Conservation (phyloP, 2,797 vertebrate genomes). For the Propithecus perrieri region DNA sequence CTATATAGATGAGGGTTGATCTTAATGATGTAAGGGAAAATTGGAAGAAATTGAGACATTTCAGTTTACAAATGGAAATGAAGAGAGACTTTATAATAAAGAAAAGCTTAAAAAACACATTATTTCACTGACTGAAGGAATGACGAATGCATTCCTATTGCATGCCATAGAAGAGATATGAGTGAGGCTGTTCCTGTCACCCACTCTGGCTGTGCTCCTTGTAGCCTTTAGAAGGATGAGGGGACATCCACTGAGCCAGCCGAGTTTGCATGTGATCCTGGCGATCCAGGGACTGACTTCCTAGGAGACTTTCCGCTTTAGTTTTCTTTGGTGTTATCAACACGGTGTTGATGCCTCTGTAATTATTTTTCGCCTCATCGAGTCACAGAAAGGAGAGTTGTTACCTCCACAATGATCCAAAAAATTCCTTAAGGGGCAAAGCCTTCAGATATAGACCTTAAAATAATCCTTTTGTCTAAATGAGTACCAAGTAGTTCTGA, state of each 20-base stretch:
- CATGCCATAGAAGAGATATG: background rate
- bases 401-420: background rate
- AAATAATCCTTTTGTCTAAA: background rate
- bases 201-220: background rate
- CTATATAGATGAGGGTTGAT: background rate
- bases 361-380: background rate
- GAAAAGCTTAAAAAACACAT: background rate
- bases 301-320: background rate
- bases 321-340: background rate
- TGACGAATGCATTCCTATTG: background rate
- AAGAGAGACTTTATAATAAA: background rate
- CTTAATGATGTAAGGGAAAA: background rate
- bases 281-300: background rate
- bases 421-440: background rate
- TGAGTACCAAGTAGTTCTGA: background rate
- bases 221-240: background rate
- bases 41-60: background rate
- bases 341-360: background rate
- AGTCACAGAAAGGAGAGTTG: background rate
- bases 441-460: background rate
- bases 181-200: background rate
- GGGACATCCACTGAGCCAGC: background rate
- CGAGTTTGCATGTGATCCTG: background rate
- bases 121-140: background rate
- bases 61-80: background rate